These are phyloP conservation scores for Oxystoma pomonae DNA, from an alignment of 2,888 invertebrate species.

Conservation along the genomic window DNA sequence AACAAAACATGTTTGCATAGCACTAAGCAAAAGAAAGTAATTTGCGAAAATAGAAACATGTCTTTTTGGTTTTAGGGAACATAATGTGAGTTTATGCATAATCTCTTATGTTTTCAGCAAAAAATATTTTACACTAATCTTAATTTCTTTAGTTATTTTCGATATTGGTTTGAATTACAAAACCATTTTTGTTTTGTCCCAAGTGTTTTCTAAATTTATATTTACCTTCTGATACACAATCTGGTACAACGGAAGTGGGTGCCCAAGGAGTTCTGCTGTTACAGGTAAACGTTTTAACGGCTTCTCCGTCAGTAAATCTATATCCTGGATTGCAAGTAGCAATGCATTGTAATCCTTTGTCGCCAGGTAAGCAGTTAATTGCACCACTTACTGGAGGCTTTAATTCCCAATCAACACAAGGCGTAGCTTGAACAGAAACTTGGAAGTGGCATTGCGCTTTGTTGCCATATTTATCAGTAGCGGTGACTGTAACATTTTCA, in stretches of 20 bases:
- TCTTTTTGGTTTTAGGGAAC: too few species aligned
- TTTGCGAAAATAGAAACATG: too few species aligned
- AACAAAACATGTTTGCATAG: too few species aligned
- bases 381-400: constrained; percentile 86
- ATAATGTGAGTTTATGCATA: not conserved
- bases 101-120: not conserved
- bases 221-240: constrained; percentile 87
- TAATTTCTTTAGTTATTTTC: too few species aligned
- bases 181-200: constrained; percentile 9
- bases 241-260: constrained; percentile 86
- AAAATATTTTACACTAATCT: not conserved
- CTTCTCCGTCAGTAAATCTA: constrained; percentile 87
- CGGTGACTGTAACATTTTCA: constrained; percentile 88
- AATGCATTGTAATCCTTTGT: constrained; percentile 79
- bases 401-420: constrained; percentile 93
- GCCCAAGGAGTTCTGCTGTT: constrained; percentile 78
- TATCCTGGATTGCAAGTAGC: constrained; percentile 86
- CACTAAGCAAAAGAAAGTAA: too few species aligned
- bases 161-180: not conserved
- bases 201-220: constrained; percentile 7
- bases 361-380: constrained; percentile 80
- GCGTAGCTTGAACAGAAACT: constrained; percentile 86
- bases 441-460: constrained; percentile 90
- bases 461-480: constrained; percentile 83
- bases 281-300: constrained; percentile 82